A percentile compares a stretch with the other conserved stretches of the same genome.
Conservation (phyloP, 2,797 vertebrate species). For the Neosalanx taihuensis region DNA sequence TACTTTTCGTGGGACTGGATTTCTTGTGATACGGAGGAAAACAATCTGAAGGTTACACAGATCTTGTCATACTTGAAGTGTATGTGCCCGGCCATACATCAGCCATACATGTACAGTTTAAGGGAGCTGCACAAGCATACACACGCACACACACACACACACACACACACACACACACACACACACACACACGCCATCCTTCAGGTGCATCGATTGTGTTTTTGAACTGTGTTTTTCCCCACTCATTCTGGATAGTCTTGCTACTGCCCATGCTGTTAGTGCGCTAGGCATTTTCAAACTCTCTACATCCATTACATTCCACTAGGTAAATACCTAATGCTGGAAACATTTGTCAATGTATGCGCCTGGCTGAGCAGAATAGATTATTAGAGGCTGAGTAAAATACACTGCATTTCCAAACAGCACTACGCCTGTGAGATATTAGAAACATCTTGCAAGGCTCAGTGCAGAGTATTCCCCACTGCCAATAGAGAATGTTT, state of each 20-base stretch:
- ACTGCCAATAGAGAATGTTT: slow-evolving; percentile 45
- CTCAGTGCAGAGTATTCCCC: slow-evolving; percentile 33
- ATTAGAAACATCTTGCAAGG: slow-evolving; percentile 68
- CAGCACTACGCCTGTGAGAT: slow-evolving; percentile 71
- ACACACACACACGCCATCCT: slow-evolving; percentile 25
- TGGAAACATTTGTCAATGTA: slow-evolving; percentile 80
- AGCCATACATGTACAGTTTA: slow-evolving; percentile 15
- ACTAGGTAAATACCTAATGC: slow-evolving; percentile 80
- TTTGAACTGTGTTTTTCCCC: slow-evolving; percentile 20
- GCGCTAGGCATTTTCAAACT: slow-evolving; percentile 73
- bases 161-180: slow-evolving; percentile 2
- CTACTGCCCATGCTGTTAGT: slow-evolving; percentile 71
- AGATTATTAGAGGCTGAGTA: slow-evolving; percentile 77
- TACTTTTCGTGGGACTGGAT: background rate
- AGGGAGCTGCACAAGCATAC: slow-evolving; percentile 10
- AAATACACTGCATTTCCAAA: slow-evolving; percentile 75
- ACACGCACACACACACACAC: slow-evolving; percentile 24
- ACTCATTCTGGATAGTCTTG: slow-evolving; percentile 63
- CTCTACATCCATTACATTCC: slow-evolving; percentile 80
- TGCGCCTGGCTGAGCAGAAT: slow-evolving; percentile 78
- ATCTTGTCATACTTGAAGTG: background rate
- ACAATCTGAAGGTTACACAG: background rate
- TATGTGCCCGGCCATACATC: background rate
- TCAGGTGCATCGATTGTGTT: slow-evolving; percentile 66
- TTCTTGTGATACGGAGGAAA: background rate